Conservation (phyloP, 2,113 vertebrate genomes). For the Trematomus loennbergii region DNA sequence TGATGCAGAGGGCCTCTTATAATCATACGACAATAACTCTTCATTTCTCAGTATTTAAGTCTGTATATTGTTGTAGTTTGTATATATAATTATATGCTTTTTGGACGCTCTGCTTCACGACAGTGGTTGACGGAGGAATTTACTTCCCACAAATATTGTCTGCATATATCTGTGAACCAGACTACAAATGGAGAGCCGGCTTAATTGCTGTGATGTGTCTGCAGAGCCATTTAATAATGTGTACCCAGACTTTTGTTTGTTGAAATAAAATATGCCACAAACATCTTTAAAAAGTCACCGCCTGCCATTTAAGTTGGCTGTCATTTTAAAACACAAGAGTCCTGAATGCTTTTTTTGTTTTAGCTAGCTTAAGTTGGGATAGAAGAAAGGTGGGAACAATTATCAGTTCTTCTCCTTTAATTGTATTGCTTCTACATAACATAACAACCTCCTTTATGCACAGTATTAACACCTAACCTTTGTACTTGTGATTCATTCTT, state of each 20-base stretch:
- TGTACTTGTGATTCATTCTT: too few species aligned
- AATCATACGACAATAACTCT: constrained; percentile 5
- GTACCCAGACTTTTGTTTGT: constrained; percentile 40
- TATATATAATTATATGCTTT: constrained; percentile 41
- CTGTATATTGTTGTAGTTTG: constrained; percentile 13
- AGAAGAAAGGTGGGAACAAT: too few species aligned
- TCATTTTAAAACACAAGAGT: background rate
- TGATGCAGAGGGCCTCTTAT: background rate
- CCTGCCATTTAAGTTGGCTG: background rate
- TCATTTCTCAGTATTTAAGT: constrained; percentile 10
- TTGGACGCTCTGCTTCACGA: constrained; percentile 20
- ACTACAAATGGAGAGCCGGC: constrained; percentile 24
- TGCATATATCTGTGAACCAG: constrained; percentile 66
- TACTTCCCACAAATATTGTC: constrained; percentile 69
- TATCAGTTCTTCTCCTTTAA: background rate
- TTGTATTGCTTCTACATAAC: background rate
- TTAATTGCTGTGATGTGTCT: constrained; percentile 45
- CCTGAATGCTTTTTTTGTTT: background rate
- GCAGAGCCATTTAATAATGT: constrained; percentile 10
- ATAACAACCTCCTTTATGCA: background rate
- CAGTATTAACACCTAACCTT: too few species aligned
- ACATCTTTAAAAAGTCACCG: background rate
- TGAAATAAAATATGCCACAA: constrained; percentile 14
- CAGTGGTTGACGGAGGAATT: constrained; percentile 42
- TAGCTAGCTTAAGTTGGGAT: background rate